Conservation (phyloP, 2,113 vertebrate species). For the Xenotilapia flavipinnis region DNA sequence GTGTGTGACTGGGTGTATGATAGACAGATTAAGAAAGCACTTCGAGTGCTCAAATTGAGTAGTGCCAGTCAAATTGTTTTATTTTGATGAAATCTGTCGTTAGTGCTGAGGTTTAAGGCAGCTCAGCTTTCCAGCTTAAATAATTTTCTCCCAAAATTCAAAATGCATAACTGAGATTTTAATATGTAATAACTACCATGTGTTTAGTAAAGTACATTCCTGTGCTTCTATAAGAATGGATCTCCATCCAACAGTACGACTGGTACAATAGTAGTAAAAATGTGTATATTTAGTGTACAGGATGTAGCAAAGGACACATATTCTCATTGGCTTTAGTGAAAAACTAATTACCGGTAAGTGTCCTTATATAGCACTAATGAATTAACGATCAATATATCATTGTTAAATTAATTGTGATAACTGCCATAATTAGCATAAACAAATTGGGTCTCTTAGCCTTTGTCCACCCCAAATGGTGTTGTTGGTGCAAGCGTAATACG, state of each 20-base stretch:
- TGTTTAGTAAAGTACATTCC: not conserved
- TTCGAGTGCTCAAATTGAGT: not conserved
- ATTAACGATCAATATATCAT: conserved; percentile 1
- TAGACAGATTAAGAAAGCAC: not conserved
- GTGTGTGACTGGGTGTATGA: not conserved
- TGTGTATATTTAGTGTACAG: not conserved
- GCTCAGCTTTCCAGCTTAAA: not conserved
- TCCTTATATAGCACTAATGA: not conserved
- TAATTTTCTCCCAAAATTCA: not conserved
- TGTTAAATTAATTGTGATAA: conserved; percentile 3
- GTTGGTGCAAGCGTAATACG: not conserved
- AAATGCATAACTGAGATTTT: not conserved
- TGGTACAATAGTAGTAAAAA: not conserved
- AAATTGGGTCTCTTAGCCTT: conserved; percentile 7
- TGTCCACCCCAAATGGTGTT: not conserved
- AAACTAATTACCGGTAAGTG: not conserved
- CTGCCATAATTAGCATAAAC: conserved; percentile 12
- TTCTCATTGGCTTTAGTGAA: not conserved
- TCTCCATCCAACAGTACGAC: not conserved
- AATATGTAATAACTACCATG: not conserved
- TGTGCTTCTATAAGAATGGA: fast-evolving
- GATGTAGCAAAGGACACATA: not conserved
- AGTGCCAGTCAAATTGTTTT: not conserved
- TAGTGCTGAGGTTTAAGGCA: not conserved
- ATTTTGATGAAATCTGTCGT: not conserved